Base-by-base conservation (phyloP, 2,797 vertebrate species). In the Loriculus beryllinus region DNA sequence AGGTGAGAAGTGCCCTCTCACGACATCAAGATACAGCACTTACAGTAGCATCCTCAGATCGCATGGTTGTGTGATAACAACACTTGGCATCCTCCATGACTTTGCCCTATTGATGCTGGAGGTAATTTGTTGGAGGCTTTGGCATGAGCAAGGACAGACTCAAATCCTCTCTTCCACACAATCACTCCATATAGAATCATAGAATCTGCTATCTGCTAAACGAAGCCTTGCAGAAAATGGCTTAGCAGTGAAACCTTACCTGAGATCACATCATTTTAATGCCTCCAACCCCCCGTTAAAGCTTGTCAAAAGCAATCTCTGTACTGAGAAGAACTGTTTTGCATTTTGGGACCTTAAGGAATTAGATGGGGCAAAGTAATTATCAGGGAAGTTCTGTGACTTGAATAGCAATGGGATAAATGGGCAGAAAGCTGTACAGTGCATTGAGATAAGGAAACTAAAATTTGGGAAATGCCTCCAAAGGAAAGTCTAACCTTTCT, bases 351-450 rank as follows among this genome's bases (percentile, higher is more conserved):
- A 96, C 95, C 76, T 35, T 12, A 25, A 80, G 93, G 94, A 96
- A 97, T 97, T 95, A 90, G 81, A 96, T 65, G 80, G 79, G 68
- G 93, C 92, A 90, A 88, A 93, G 93, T 96, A 92, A 96, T 96
- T 97, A 97, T 79, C 75, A 95, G 87, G 95, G 86, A 95, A 76
- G 90, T 91, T 95, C 95, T 72, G 59, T 4, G 42, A 95, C 86
- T 63, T 81, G 93, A 96, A 95, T 83, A 84, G 94, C 92, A 95
- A 96, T 90, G 92, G 91, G 82, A 69, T 94, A 82, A 90, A 92
- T 60, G 84, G 88, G 85, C 88, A 89, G 92, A 93, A 90, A 63
- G 78, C 79, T 88, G 69, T 43, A 92, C 59, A 93, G 78, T 74
- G 92, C 78, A 78, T 92, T 93, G 90, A 96, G 91, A 96, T 91